Conservation (phyloP, 2,113 vertebrate genomes). For the Poeciliopsis occidentalis region DNA sequence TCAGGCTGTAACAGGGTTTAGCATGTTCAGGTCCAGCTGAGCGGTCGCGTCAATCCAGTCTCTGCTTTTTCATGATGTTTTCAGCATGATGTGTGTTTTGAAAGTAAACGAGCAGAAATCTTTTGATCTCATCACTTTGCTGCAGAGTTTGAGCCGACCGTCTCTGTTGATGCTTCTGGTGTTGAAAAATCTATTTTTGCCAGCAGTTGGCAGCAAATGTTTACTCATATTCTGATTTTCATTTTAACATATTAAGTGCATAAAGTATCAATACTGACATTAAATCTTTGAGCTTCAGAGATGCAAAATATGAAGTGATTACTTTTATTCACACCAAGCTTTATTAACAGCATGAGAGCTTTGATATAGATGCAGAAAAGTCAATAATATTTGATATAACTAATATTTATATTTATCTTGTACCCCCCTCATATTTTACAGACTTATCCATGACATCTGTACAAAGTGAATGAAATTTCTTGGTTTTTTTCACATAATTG, state of each 20-base stretch:
- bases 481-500: too few species aligned
- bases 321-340: background rate
- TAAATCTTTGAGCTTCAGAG: background rate
- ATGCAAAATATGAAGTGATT: background rate
- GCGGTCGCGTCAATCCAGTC: constrained; percentile 54
- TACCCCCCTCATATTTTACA: too few species aligned
- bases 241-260: background rate
- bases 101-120: constrained; percentile 67
- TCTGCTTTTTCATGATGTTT: constrained; percentile 66
- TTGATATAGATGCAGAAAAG: background rate
- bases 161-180: constrained; percentile 21
- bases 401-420: background rate
- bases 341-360: background rate
- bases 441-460: too few species aligned
- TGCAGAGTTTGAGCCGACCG: constrained; percentile 31
- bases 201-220: background rate
- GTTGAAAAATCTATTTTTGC: constrained; percentile 4
- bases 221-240: background rate
- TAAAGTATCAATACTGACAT: background rate
- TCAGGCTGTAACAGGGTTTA: constrained; percentile 60
- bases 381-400: background rate
- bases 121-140: constrained; percentile 56
- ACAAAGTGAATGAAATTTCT: too few species aligned
- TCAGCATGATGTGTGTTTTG: constrained; percentile 66
- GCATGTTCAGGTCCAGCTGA: constrained; percentile 70